Evolutionary conservation across 2,888 invertebrate species (phyloP), one percentile per base, ranked within the genome.

Genomic region (Erebia epiphron): DNA sequence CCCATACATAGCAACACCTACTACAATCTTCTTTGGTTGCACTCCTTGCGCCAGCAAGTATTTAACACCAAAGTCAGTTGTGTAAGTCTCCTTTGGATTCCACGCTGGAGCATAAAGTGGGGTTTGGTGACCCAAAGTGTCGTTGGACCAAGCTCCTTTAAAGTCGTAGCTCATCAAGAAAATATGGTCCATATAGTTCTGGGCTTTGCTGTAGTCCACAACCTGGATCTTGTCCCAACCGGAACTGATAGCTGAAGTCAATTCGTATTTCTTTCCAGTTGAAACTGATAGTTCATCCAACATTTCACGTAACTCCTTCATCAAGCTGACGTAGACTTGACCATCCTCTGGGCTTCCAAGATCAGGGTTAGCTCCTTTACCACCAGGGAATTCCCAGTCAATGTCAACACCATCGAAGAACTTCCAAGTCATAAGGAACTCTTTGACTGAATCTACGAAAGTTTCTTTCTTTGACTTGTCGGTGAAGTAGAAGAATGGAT

Each of bases 171-270:
- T 92, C 93, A 93, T 93, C 66, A 93, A 76, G 83, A 93, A 93
- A 73, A 93, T 93, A 67, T 93, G 92, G 75, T 93, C 92, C 92
- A 93, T 93, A 77, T 92, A 93, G 72, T 91, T 87, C 75, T 93
- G 90, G 3, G 93, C 93, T 21, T 81, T 86, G 60, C 83, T 87
- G 82, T 93, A 93, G 77, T 93, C 90, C 0, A 93, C 91, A 2
- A 93, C 92, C 79, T 93, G 93, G 62, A 93, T 92, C 77, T 93
- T 93, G 75, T 93, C 93, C 93, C 93, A 93, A 69, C 93, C 93
- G 52, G 93, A 86, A 69, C 93, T 93, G 76, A 93, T 93, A n/a
- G 93, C 93, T 13, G 93, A 93, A 1, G 93, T 93, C 68, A 93
- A 76, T 77, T 93, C 93, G 79, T 92, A 93, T 78, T 88, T 92